Conservation (phyloP, 2,888 invertebrate species). For the Pollenia amentaria region DNA sequence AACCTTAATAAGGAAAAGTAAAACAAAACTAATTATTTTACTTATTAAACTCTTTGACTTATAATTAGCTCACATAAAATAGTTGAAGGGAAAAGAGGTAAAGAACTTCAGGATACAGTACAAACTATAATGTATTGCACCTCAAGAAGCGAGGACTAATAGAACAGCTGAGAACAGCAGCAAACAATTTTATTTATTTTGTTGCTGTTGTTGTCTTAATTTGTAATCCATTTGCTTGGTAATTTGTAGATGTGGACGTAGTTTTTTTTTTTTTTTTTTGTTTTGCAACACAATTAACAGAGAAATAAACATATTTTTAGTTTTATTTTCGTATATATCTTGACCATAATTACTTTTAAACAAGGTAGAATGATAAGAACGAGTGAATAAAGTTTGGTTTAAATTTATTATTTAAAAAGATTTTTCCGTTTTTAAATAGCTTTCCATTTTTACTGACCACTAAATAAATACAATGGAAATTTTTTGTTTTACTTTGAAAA, state of each 20-base stretch:
- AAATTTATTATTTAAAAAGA: constrained; percentile 22
- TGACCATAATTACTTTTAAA: constrained; percentile 50
- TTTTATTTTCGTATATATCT: constrained; percentile 34
- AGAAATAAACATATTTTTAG: constrained; percentile 14
- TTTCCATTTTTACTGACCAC: not conserved
- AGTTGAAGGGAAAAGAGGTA: not conserved
- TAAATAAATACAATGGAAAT: constrained; percentile 35
- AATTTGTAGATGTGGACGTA: constrained; percentile 29
- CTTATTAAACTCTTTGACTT: constrained; percentile 68
- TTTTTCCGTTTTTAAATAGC: constrained; percentile 15
- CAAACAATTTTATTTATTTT: constrained; percentile 10
- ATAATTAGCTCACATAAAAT: constrained; percentile 54
- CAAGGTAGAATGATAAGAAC: constrained; percentile 6
- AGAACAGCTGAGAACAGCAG: not conserved
- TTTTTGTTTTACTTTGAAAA: constrained; percentile 26
- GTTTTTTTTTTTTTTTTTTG: not conserved
- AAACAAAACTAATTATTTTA: constrained; percentile 70
- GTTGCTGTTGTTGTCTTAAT: constrained; percentile 15
- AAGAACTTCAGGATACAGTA: constrained; percentile 3
- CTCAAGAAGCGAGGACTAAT: constrained; percentile 29
- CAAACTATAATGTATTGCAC: not conserved
- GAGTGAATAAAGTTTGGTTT: constrained; percentile 33
- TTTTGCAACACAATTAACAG: constrained; percentile 21
- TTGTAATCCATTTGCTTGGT: constrained; percentile 52
- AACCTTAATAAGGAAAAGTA: constrained; percentile 31